Conservation (phyloP, 2,888 invertebrate genomes). For the Prosopocoilus inquinatus region DNA sequence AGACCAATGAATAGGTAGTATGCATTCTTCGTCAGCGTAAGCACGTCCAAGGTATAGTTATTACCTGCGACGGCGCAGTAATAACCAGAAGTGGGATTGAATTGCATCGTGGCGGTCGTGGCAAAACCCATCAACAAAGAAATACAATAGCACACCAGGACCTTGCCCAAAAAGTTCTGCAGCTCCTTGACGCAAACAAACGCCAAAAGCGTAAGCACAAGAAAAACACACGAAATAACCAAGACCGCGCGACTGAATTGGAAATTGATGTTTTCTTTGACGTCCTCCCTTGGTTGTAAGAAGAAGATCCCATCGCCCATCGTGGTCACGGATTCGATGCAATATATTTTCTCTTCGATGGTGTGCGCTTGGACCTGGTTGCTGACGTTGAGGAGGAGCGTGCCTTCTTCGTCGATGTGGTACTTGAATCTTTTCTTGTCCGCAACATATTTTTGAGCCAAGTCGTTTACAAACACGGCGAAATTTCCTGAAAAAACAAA, state of each 20-base stretch:
- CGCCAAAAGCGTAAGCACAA: conserved; percentile 9
- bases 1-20: too few relatives aligned
- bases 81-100: background rate
- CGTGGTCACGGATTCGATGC: conserved; percentile 7
- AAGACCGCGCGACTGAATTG: background rate
- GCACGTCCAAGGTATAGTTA: too few relatives aligned
- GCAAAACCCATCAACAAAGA: conserved; percentile 5
- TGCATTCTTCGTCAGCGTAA: too few relatives aligned
- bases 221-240: conserved; percentile 7
- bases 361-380: conserved; percentile 13
- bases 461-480: too few relatives aligned
- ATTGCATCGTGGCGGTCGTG: conserved; percentile 1
- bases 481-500: too few relatives aligned
- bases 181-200: conserved; percentile 9
- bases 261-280: conserved; percentile 9
- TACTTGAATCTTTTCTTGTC: conserved; percentile 17
- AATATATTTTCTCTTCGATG: conserved; percentile 12
- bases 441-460: conserved; percentile 11
- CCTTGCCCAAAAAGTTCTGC: conserved; percentile 9
- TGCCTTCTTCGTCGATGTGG: conserved; percentile 23
- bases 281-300: conserved; percentile 1
- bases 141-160: conserved; percentile 15
- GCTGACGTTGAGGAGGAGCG: conserved; percentile 17
- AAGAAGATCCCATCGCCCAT: background rate
- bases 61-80: background rate